Evolutionary conservation across 2,888 invertebrate genomes (phyloP).

Genomic region (Brachynemurus nebulosus): DNA sequence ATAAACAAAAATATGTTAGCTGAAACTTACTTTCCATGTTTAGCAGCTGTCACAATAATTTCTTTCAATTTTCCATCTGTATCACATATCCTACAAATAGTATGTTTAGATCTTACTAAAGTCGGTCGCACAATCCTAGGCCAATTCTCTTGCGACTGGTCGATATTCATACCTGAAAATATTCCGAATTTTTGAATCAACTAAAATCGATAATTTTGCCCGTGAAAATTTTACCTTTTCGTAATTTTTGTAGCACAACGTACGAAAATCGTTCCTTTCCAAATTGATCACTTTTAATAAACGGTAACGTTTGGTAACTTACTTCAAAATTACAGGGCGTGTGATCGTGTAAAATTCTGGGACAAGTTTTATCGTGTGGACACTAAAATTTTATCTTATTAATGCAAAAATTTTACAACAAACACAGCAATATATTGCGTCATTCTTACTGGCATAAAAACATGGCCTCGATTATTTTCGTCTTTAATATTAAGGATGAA

Average conservation of each 20-base stretch:
- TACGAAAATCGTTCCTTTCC: constrained; percentile 57
- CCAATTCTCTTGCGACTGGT: no score
- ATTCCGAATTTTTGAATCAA: no score
- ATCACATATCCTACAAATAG: constrained; percentile 67
- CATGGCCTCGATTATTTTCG: constrained; percentile 36
- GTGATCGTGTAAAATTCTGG: constrained; percentile 45
- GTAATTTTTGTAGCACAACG: constrained; percentile 72
- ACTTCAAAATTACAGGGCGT: constrained; percentile 70
- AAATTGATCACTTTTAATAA: constrained; percentile 31
- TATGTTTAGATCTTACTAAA: constrained; percentile 52
- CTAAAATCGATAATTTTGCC: no score
- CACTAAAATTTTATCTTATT: constrained; percentile 41
- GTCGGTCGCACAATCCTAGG: constrained; percentile 66
- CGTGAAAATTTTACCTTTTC: constrained; percentile 49
- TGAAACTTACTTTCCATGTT: constrained; percentile 53
- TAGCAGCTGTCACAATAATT: constrained; percentile 58
- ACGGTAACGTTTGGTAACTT: constrained; percentile 42
- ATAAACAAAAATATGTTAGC: constrained; percentile 3
- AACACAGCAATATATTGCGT: no score
- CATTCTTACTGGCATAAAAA: constrained; percentile 62
- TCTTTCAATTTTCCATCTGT: constrained; percentile 57
- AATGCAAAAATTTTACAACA: no score
- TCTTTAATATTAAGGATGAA: constrained; percentile 48
- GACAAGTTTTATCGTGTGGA: constrained; percentile 69
- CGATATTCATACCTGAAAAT: no score